phyloP scores from a whole-genome alignment of 1,140 invertebrate species.

The Dendroctonus valens region DNA sequence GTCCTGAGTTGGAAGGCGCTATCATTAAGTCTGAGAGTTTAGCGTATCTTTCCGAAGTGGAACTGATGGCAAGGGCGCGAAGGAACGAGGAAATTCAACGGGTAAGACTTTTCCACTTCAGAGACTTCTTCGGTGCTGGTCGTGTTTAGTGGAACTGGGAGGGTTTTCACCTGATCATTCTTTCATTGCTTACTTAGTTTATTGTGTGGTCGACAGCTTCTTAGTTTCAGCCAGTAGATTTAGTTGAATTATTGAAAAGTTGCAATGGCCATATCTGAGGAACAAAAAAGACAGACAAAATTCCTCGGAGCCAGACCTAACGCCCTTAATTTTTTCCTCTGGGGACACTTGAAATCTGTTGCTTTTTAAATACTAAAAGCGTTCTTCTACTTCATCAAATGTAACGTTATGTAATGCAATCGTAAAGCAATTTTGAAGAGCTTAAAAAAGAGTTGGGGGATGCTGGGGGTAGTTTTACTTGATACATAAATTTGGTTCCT shows the following conservation, averaged over 20 bases:
- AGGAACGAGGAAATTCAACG: conserved; percentile 52
- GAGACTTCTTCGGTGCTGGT: conserved; percentile 6
- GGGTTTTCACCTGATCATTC: background rate
- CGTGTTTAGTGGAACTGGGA: conserved; percentile 7
- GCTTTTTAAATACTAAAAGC: too few relatives aligned
- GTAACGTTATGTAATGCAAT: too few relatives aligned
- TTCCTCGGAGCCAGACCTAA: background rate
- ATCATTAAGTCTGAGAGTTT: conserved; percentile 55
- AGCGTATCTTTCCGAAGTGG: conserved; percentile 51
- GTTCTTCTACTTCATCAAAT: too few relatives aligned
- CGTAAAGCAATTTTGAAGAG: too few relatives aligned
- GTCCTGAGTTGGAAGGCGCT: conserved; percentile 52
- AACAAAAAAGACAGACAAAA: too few relatives aligned
- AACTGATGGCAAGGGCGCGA: conserved; percentile 52
- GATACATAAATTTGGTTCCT: too few relatives aligned
- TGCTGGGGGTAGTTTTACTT: too few relatives aligned
- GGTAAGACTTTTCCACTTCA: conserved; percentile 47
- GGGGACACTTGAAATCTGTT: background rate
- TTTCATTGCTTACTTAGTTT: conserved; percentile 2
- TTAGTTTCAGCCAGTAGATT: background rate
- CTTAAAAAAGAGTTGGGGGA: too few relatives aligned
- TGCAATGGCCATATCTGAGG: background rate
- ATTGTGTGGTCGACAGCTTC: too few relatives aligned
- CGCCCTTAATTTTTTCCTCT: background rate
- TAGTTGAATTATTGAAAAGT: background rate